A percentile compares a stretch with the other conserved stretches of the same genome.
phyloP scores from a whole-genome alignment of 35 echinoderm and acorn worm species.

The Heliocidaris erythrogramma region DNA sequence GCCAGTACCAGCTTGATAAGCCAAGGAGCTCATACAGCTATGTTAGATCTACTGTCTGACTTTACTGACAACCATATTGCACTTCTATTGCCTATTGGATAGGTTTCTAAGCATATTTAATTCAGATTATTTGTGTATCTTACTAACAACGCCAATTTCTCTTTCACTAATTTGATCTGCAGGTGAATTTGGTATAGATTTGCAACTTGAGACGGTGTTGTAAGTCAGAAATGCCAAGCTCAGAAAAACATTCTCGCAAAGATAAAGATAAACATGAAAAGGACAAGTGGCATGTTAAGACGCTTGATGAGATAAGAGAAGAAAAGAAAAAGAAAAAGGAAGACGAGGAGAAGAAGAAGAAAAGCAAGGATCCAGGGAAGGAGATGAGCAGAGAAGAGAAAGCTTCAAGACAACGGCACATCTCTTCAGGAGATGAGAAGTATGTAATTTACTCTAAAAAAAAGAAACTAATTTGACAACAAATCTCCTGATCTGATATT shows the following conservation, averaged over 20 bases:
- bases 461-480: not conserved
- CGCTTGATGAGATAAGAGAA: slow-evolving; percentile 76
- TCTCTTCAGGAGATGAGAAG: slow-evolving; percentile 74
- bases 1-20: too few relatives aligned
- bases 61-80: too few relatives aligned
- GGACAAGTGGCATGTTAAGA: slow-evolving; percentile 74
- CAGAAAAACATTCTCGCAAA: slow-evolving; percentile 45
- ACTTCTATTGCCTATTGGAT: too few relatives aligned
- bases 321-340: slow-evolving; percentile 79
- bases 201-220: not conserved
- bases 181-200: not conserved
- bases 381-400: slow-evolving; percentile 47
- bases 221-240: slow-evolving; percentile 56
- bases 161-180: not conserved
- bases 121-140: too few relatives aligned
- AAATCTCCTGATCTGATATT: not conserved
- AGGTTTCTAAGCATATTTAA: too few relatives aligned
- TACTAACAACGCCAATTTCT: too few relatives aligned
- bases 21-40: too few relatives aligned
- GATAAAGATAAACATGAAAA: slow-evolving; percentile 54
- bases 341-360: slow-evolving; percentile 66
- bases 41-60: too few relatives aligned
- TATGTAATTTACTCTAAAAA: not conserved
- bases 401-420: not conserved
- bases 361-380: slow-evolving; percentile 49